Percentiles rank a stretch among this genome's conserved stretches.
Conservation (phyloP, 2,113 vertebrate genomes). For the Cichladusa arquata region DNA sequence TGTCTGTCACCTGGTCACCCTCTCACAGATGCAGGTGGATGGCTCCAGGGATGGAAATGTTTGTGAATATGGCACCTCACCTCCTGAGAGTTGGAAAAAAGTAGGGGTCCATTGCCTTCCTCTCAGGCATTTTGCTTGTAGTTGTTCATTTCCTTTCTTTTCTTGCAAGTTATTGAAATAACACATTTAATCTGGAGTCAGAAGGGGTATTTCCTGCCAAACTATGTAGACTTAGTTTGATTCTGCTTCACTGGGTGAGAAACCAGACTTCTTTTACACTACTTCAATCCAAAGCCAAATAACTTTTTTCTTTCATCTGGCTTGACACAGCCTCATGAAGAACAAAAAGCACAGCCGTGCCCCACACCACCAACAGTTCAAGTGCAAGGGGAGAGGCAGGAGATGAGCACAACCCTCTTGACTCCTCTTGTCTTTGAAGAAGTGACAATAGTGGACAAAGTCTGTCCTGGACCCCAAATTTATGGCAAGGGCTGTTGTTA, state of each 20-base stretch:
- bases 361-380: neutral
- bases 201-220: neutral
- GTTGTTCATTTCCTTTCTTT: neutral
- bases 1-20: neutral
- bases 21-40: neutral
- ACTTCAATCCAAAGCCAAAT: neutral
- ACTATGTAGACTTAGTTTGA: neutral
- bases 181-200: neutral
- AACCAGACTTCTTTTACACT: neutral
- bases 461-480: neutral
- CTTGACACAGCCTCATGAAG: neutral
- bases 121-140: neutral
- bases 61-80: neutral
- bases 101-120: neutral
- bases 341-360: neutral
- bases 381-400: neutral
- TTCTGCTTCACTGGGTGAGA: neutral
- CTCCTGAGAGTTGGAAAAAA: neutral
- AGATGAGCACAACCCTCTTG: neutral
- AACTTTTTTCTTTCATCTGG: neutral
- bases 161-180: neutral
- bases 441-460: neutral
- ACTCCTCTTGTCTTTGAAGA: neutral
- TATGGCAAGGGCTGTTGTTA: neutral
- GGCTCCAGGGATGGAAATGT: neutral